Evolutionary conservation across 2,797 vertebrate genomes (phyloP), one percentile per base, ranked within the genome.

Genomic region (Tragelaphus oryx): DNA sequence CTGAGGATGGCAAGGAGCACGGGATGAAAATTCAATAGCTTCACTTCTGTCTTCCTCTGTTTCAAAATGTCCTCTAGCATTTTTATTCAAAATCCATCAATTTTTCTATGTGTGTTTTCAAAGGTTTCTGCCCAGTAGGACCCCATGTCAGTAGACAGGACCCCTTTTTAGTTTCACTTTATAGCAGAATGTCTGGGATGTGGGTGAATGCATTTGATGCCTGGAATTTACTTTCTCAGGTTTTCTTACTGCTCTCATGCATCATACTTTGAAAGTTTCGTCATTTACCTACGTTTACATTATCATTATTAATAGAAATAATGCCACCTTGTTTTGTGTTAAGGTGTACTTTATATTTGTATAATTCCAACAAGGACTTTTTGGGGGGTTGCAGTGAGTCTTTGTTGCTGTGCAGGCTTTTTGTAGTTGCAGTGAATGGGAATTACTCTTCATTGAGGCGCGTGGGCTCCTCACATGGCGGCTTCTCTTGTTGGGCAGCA

Each of bases 161-260:
- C 30, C 30, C 54, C 3, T 52, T 85, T 87, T 84, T 50, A 79
- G 37, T 68, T 89, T 95, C n/a, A 50, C 78, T 82, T 79, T 93
- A 33, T 41, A 79, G 52, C 20, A 93, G 37, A 48, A 33, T 83
- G 5, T 79, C 80, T 85, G 54, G 30, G 37, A 62, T 54, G 28
- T 74, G 71, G n/a, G 5, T 92, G 5, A 71, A 54, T 54, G 41
- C 26, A 82, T 74, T 62, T 33, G 46, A 46, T 62, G 30, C 52
- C 68, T 83, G 24, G 41, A 33, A 87, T 91, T 71, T 50, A 62
- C 59, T 74, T 91, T 71, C 82, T 91, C n/a, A 78, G 44, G 44
- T 78, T 93, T 85, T 71, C 30, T 68, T 17, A 76, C 14, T 16
- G 76, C 76, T 90, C 28, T 60, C 33, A n/a, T 79, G 83, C 84